Percentiles rank a stretch among this genome's conserved stretches.
These are phyloP conservation scores for Embiotoca jacksoni DNA, from an alignment of 2,113 vertebrate species.

Conservation along the genomic window DNA sequence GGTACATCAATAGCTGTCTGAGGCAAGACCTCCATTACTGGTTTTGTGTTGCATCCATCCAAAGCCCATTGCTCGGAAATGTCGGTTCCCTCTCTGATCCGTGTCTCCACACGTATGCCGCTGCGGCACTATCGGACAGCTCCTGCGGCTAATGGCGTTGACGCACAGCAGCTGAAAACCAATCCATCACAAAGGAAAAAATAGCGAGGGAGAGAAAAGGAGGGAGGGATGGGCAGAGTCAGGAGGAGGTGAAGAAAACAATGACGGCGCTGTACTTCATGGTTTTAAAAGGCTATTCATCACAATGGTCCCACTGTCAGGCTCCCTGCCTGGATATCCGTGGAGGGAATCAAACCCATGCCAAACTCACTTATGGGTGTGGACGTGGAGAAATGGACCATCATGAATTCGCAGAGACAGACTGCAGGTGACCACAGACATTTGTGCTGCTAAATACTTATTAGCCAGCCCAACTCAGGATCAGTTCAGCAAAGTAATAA, in stretches of 20 bases:
- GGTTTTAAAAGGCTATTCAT: constrained; percentile 85
- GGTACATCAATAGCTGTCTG: constrained; percentile 73
- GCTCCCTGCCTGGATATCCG: constrained; percentile 69
- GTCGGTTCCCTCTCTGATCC: constrained; percentile 53
- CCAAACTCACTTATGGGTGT: constrained; percentile 75
- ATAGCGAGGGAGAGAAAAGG: constrained; percentile 26
- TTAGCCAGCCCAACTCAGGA: not conserved
- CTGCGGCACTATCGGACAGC: constrained; percentile 58
- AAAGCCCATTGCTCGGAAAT: constrained; percentile 68
- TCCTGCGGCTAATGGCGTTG: constrained; percentile 77
- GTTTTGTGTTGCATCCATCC: constrained; percentile 73
- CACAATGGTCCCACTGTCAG: constrained; percentile 82
- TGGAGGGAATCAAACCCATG: constrained; percentile 75
- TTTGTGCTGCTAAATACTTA: not conserved
- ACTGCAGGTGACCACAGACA: constrained; percentile 31
- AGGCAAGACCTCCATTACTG: constrained; percentile 70
- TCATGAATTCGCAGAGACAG: constrained; percentile 62
- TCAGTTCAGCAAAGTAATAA: not conserved
- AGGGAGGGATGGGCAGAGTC: constrained; percentile 20
- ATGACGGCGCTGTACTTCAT: constrained; percentile 76
- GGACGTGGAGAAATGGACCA: constrained; percentile 73
- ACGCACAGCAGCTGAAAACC: constrained; percentile 78
- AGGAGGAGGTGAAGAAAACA: constrained; percentile 66
- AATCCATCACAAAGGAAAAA: constrained; percentile 77
- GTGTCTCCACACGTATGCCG: constrained; percentile 63